A percentile compares a stretch with the other conserved stretches of the same genome.
phyloP scores from a whole-genome alignment of 2,888 invertebrate genomes.

The Scaptodrosophila latifasciaeformis region DNA sequence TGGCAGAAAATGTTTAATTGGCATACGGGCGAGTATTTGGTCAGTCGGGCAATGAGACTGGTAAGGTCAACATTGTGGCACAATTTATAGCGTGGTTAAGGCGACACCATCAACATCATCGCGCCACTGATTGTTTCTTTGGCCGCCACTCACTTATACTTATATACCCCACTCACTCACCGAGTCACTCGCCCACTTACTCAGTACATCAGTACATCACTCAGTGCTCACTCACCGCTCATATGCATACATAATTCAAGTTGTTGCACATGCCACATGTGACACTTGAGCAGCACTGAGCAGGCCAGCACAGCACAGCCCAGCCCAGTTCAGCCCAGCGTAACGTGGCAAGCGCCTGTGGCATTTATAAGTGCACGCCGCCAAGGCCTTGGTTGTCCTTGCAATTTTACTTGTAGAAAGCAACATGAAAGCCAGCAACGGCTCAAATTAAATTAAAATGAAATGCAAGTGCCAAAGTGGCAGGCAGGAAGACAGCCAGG shows the following conservation, averaged over 20 bases:
- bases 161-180: no score
- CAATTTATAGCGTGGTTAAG: no score
- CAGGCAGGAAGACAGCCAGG: conserved; percentile 28
- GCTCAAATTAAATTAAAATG: conserved; percentile 64
- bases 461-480: conserved; percentile 67
- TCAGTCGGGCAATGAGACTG: no score
- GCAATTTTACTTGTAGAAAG: conserved; percentile 10
- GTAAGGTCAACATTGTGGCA: neutral
- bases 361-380: conserved; percentile 4
- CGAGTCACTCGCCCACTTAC: no score
- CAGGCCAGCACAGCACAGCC: no score
- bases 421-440: conserved; percentile 63
- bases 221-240: conserved; percentile 37
- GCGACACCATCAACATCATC: no score
- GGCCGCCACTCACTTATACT: conserved; percentile 9
- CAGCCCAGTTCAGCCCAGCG: no score
- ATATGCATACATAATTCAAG: conserved; percentile 67
- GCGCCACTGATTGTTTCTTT: conserved; percentile 10
- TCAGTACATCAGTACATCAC: no score
- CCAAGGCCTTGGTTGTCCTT: conserved; percentile 17
- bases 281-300: conserved; percentile 41
- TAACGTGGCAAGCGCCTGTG: conserved; percentile 3
- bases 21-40: no score
- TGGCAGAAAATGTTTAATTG: no score
- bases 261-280: conserved; percentile 64